phyloP scores from a whole-genome alignment of 2,113 vertebrate genomes.

The Pao palembangensis region DNA sequence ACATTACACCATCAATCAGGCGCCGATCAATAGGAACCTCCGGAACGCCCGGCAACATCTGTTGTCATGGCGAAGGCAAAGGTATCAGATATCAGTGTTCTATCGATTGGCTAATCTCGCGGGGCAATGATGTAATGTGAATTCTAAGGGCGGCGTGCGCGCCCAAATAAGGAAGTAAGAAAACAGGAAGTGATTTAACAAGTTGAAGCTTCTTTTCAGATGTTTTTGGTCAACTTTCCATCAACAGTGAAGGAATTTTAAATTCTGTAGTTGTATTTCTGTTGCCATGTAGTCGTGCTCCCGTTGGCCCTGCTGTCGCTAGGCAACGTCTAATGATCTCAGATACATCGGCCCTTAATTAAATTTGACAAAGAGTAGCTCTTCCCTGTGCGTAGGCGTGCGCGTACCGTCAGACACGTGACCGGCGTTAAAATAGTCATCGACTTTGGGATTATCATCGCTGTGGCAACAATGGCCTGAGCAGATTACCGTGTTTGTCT shows the following conservation, averaged over 20 bases:
- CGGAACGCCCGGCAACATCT: slow-evolving; percentile 14
- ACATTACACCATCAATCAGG: slow-evolving; percentile 25
- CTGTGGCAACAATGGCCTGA: slow-evolving; percentile 29
- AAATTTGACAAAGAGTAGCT: slow-evolving; percentile 8
- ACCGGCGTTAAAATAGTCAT: slow-evolving; percentile 48
- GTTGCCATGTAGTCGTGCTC: not conserved
- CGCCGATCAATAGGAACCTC: slow-evolving; percentile 27
- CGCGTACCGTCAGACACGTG: slow-evolving; percentile 34
- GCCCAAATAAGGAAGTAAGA: not conserved
- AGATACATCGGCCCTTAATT: not conserved
- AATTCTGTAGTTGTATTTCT: not conserved
- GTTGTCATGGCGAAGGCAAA: slow-evolving; percentile 33
- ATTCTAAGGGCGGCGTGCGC: not conserved
- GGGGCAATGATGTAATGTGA: slow-evolving; percentile 6
- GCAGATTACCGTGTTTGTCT: slow-evolving; percentile 24
- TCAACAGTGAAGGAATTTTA: not conserved
- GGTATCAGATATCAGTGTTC: slow-evolving; percentile 37
- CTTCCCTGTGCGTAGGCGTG: not conserved
- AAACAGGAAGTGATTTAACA: not conserved
- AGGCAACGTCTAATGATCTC: not conserved
- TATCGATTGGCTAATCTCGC: slow-evolving; percentile 43
- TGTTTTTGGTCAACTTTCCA: too few species aligned
- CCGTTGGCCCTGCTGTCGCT: not conserved
- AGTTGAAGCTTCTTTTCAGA: not conserved
- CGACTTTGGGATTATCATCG: slow-evolving; percentile 43